Evolutionary conservation across 2,113 vertebrate species (phyloP).

Genomic region (Salminus brasiliensis): DNA sequence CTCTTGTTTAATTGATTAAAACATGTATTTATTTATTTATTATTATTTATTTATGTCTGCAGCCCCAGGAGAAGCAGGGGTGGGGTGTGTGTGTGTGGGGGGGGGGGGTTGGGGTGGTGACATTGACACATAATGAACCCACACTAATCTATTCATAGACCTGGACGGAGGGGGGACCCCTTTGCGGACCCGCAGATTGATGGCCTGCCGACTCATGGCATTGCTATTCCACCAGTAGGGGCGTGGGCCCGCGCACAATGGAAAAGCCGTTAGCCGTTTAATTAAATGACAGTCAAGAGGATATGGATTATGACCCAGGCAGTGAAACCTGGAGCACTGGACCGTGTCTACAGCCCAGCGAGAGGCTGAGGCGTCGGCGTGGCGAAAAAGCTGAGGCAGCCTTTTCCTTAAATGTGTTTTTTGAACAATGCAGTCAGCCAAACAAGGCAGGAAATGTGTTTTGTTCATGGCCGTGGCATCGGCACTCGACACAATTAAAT

Average conservation of each 20-base stretch:
- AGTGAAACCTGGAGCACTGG: constrained; percentile 39
- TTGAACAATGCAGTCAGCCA: constrained; percentile 41
- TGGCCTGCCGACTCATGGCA: constrained; percentile 40
- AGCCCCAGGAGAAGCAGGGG: not conserved
- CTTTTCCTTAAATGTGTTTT: constrained; percentile 46
- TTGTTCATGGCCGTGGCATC: constrained; percentile 18
- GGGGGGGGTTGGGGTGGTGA: constrained; percentile 1
- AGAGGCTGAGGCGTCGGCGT: constrained; percentile 7
- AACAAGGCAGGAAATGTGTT: constrained; percentile 44
- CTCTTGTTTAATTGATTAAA: too few species aligned
- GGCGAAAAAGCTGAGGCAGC: constrained; percentile 49
- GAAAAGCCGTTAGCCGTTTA: constrained; percentile 54
- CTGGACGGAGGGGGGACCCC: constrained; percentile 47
- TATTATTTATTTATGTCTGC: too few species aligned
- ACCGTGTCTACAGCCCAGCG: constrained; percentile 34
- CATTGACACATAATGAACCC: constrained; percentile 50
- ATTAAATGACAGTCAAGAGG: constrained; percentile 63
- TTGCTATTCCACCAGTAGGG: constrained; percentile 36
- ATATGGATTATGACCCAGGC: constrained; percentile 57
- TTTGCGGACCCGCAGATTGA: constrained; percentile 48
- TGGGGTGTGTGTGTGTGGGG: constrained; percentile 37
- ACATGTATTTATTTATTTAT: not conserved
- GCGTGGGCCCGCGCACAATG: constrained; percentile 44
- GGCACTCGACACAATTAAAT: constrained; percentile 37
- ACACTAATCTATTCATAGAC: constrained; percentile 60